Conservation (phyloP, 92 coral and sea anemone genomes). For the Zoanthus gigantus region DNA sequence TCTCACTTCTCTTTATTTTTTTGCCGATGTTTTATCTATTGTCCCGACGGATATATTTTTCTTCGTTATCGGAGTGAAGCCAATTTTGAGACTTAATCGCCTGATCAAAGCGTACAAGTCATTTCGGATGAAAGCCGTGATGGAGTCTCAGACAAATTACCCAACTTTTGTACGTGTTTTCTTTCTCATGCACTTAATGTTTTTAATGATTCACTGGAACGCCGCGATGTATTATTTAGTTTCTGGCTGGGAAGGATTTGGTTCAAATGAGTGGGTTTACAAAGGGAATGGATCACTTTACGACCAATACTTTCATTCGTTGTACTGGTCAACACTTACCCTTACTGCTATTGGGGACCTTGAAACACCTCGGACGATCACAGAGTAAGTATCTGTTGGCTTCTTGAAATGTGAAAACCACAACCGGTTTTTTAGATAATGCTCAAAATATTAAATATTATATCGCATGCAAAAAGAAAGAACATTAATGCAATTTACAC, state of each 20-base stretch:
- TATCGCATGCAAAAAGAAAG: neutral
- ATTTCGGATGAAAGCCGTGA: slow-evolving; percentile 78
- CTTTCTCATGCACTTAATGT: slow-evolving; percentile 90
- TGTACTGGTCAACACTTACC: slow-evolving; percentile 96
- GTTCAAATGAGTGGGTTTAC: slow-evolving; percentile 90
- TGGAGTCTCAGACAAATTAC: slow-evolving; percentile 91
- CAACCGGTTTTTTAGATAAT: neutral
- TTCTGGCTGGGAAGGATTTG: slow-evolving; percentile 94
- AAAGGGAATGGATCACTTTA: slow-evolving; percentile 93
- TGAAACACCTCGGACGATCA: slow-evolving; percentile 84
- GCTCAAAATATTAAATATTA: neutral
- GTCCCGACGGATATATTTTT: slow-evolving; percentile 85
- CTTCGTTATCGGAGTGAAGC: slow-evolving; percentile 73
- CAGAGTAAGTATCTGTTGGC: slow-evolving; percentile 78
- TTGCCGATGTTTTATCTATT: slow-evolving; percentile 78
- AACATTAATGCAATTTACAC: neutral
- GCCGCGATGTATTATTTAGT: slow-evolving; percentile 90
- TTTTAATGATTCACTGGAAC: slow-evolving; percentile 95
- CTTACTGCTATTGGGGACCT: slow-evolving; percentile 96
- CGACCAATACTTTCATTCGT: slow-evolving; percentile 89
- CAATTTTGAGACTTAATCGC: slow-evolving; percentile 81
- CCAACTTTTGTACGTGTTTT: slow-evolving; percentile 92
- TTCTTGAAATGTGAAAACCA: neutral
- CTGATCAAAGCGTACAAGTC: slow-evolving; percentile 84
- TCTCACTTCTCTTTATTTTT: slow-evolving; percentile 67